Evolutionary conservation across 2,797 vertebrate genomes (phyloP).

Genomic region (Heterohyrax brucei): DNA sequence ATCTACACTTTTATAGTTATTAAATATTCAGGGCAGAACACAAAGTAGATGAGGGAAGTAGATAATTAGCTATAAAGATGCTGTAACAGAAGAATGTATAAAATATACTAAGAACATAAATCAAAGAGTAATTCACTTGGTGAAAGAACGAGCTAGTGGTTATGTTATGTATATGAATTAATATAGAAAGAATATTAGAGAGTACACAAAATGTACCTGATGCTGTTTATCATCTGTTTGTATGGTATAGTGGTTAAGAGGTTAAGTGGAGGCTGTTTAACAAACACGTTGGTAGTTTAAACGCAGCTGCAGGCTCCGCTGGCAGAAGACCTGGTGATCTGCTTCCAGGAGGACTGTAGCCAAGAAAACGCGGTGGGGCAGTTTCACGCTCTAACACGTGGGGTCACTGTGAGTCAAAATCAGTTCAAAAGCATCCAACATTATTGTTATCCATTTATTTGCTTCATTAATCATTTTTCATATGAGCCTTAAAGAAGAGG

Average conservation of each 20-base stretch:
- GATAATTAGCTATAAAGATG: not conserved
- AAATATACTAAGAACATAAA: not conserved
- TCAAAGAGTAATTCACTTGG: not conserved
- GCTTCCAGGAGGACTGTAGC: not conserved
- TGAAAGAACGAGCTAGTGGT: not conserved
- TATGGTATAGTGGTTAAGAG: not conserved
- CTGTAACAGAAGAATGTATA: not conserved
- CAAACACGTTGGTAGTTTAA: not conserved
- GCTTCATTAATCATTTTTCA: not conserved
- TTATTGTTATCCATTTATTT: not conserved
- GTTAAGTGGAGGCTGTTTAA: not conserved
- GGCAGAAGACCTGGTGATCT: not conserved
- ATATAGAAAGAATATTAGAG: not conserved
- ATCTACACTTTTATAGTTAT: not conserved
- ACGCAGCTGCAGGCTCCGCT: not conserved
- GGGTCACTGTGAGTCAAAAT: not conserved
- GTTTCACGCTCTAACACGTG: not conserved
- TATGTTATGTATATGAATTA: not conserved
- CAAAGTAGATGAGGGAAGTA: not conserved
- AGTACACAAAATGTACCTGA: not conserved
- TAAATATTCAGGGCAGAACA: not conserved
- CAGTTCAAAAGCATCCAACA: not conserved
- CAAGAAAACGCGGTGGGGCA: not conserved
- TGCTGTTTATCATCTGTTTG: not conserved
- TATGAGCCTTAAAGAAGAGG: not conserved